Evolutionary conservation across 30 jellyfish, hydroid and myxozoan genomes (phyloP), one percentile per base, ranked within the genome.

Genomic region (Aurelia sp.): DNA sequence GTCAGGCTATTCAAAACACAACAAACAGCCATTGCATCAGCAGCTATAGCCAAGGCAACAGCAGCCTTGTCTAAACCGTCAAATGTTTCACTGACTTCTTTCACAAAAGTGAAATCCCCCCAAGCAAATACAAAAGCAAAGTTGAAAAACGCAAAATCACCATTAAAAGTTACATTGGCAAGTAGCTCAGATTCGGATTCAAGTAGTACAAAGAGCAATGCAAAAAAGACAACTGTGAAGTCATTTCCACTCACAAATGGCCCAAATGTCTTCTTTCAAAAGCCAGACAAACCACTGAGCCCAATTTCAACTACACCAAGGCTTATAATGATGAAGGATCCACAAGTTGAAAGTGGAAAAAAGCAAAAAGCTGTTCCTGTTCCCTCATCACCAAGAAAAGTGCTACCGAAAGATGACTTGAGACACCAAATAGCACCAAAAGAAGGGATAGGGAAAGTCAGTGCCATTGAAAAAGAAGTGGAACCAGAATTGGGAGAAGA

Each of bases 361-460:
- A 41, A 41, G 52, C 52, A 41, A 41, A 44, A 7, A 44, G 55
- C 15, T 44, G 55, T 8, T 7, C 24, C 15, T 44, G 55, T 8
- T 7, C 24, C 24, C 13, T 30, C 58, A 20, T 48, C 85, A n/a
- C 71, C 85, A n/a, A 73, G 55, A 47, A 19, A 20, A 73, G 15
- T 44, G 55, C 18, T 73, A 22, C 22, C 24, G 16, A 27, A 73
- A 16, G 61, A 73, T 73, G 85, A 73, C 51, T 63, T 73, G 70
- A 73, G 85, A 24, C 19, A 47, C 58, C 30, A 5, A 20, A 73
- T 73, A 4, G 18, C 70, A 20, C 18, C 72, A 17, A 44, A 44
- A 17, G 31, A 47, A 73, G 47, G 51, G 51, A 52, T 30, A 5
- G 72, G 66, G 24, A 13, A 38, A 24, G 53, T 20, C 8, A 20